These are phyloP conservation scores for Solenodon paradoxus DNA, from an alignment of 2,113 vertebrate species.

Conservation along the genomic window DNA sequence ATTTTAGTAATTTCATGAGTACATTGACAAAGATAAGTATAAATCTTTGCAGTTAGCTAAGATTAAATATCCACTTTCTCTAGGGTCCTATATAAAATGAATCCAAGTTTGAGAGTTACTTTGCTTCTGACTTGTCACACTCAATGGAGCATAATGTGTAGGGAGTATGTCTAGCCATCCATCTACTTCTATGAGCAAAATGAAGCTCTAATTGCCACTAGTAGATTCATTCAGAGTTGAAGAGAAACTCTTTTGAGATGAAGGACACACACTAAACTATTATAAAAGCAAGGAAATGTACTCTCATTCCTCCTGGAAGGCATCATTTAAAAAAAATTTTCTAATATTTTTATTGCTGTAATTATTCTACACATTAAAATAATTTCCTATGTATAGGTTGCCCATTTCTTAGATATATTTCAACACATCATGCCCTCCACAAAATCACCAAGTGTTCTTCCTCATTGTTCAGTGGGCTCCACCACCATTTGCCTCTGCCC, in stretches of 20 bases:
- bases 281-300: background rate
- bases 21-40: conserved; percentile 3
- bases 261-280: background rate
- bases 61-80: conserved; percentile 8
- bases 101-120: background rate
- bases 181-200: background rate
- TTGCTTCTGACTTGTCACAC: conserved; percentile 3
- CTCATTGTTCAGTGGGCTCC: no score
- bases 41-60: conserved; percentile 6
- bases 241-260: background rate
- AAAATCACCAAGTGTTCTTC: no score
- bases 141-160: background rate
- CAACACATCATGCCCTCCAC: no score
- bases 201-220: background rate
- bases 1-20: conserved; percentile 41
- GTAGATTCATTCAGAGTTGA: background rate
- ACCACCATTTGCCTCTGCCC: no score
- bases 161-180: background rate
- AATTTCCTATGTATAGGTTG: no score
- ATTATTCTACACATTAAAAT: no score
- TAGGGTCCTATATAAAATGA: conserved; percentile 14
- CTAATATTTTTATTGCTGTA: no score
- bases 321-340: no score
- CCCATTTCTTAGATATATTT: no score
- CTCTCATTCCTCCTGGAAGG: background rate